Base-by-base conservation (phyloP, 1,140 invertebrate genomes). In the Drosophila pallidifrons region DNA sequence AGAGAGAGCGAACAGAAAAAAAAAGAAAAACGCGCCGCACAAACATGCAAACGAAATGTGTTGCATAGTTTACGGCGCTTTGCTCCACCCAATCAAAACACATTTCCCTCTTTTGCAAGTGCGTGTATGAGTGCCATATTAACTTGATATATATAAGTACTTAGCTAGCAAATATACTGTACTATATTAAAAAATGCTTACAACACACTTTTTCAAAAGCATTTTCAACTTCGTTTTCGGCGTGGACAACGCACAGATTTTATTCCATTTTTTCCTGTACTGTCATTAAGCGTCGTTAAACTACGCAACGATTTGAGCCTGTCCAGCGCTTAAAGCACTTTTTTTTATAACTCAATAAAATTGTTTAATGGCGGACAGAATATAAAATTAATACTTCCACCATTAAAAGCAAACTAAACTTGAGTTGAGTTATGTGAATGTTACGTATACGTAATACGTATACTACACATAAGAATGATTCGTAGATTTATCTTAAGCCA, bases 11-110 rank as follows among this genome's bases (percentile, higher is more conserved):
- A 46, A 20, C 38, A 28, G 5, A 8, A 32, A 35, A 32, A 35
- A 52, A 20, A 43, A 43, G 16, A 64, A 69, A 75, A 70, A 74
- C 58, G 66, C 77, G 63, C 49, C 67, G 66, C 80, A 83, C 76
- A 87, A 86, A 82, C 79, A 79, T 87, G 82, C 79, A 82, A 88
- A 71, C 79, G 73, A 80, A 85, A 85, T 87, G 83, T 87, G 83
- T 88, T 87, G 82, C 82, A 88, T 82, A 87, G 79, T 88, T 88
- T 80, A 83, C 80, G 73, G 73, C 82, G 68, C 51, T 11, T 32
- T 51, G 7, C 25, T 43, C 65, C 32, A 65, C 16, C 68, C 57
- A 68, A 49, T 20, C 64, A 68, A 61, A 52, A 58, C 45, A 38
- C 41, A 59, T 61, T 2, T 16, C 32, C 32, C 35, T 10, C 8